phyloP scores from a whole-genome alignment of 2,797 vertebrate genomes.

The Lagocephalus sceleratus region DNA sequence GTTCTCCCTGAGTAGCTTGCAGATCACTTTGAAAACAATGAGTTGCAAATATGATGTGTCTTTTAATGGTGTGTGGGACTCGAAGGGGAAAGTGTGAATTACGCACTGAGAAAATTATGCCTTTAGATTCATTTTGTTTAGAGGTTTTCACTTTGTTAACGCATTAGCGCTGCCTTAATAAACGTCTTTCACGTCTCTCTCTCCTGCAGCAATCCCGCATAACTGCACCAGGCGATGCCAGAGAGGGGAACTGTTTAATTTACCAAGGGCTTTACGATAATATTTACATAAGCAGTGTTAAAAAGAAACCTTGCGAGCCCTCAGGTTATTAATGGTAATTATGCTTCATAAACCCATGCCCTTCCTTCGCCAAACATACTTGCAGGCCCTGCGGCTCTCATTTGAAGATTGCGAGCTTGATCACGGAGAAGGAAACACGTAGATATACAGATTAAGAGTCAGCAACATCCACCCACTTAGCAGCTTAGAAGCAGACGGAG shows the following conservation, averaged over 20 bases:
- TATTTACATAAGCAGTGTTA: conserved; percentile 67
- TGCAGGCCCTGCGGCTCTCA: conserved; percentile 41
- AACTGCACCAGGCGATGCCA: conserved; percentile 33
- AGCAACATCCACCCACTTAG: conserved; percentile 62
- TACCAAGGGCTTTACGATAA: conserved; percentile 56
- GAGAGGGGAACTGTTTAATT: conserved; percentile 59
- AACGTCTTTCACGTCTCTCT: neutral
- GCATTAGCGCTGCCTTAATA: conserved; percentile 1
- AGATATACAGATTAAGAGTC: conserved; percentile 63
- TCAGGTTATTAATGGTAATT: conserved; percentile 67
- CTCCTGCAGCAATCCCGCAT: neutral
- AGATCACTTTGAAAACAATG: conserved; percentile 18
- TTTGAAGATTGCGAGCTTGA: conserved; percentile 56
- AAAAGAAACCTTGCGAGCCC: conserved; percentile 60
- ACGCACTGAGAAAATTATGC: neutral
- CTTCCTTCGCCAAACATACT: conserved; percentile 60
- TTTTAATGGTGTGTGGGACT: no score
- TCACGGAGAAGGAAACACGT: conserved; percentile 47
- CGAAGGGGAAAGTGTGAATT: no score
- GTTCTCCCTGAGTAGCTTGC: conserved; percentile 29
- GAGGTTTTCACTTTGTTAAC: conserved; percentile 4
- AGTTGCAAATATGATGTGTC: neutral
- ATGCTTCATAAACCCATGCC: conserved; percentile 61
- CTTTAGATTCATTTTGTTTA: conserved; percentile 2
- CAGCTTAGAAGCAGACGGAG: conserved; percentile 51